Conservation (phyloP, 2,113 vertebrate species). For the Chaenocephalus aceratus region DNA sequence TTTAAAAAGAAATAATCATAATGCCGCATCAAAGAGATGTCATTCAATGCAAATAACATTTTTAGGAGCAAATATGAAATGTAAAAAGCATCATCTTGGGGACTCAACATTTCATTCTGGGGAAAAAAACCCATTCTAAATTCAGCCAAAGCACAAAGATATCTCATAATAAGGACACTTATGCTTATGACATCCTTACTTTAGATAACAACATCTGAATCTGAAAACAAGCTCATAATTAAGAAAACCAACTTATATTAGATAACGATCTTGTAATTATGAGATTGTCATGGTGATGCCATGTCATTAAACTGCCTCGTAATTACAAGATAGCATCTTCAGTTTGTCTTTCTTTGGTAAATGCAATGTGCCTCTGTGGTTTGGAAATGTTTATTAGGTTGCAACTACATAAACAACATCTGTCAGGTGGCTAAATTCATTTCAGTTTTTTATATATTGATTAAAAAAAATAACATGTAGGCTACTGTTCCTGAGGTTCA, state of each 20-base stretch:
- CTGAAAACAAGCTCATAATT: not conserved
- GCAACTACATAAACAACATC: not conserved
- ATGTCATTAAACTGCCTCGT: not conserved
- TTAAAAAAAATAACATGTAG: not conserved
- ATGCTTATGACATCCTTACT: not conserved
- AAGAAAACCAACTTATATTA: not conserved
- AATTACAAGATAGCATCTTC: not conserved
- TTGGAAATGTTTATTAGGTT: not conserved
- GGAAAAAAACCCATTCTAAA: too few relatives aligned
- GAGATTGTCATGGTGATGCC: not conserved
- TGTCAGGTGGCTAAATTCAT: not conserved
- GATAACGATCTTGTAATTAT: constrained; percentile 3
- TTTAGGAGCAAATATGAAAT: too few relatives aligned
- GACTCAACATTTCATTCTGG: too few relatives aligned
- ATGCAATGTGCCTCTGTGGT: not conserved
- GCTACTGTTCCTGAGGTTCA: too few relatives aligned
- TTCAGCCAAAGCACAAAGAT: not conserved
- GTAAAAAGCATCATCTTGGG: too few relatives aligned
- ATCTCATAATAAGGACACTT: not conserved
- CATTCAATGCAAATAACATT: too few relatives aligned
- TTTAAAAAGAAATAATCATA: too few relatives aligned
- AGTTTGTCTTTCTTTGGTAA: not conserved
- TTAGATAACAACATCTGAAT: not conserved
- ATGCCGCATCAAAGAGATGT: too few relatives aligned
- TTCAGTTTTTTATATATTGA: not conserved